Evolutionary conservation across 2,888 invertebrate genomes (phyloP).

Genomic region (Macaria liturata): DNA sequence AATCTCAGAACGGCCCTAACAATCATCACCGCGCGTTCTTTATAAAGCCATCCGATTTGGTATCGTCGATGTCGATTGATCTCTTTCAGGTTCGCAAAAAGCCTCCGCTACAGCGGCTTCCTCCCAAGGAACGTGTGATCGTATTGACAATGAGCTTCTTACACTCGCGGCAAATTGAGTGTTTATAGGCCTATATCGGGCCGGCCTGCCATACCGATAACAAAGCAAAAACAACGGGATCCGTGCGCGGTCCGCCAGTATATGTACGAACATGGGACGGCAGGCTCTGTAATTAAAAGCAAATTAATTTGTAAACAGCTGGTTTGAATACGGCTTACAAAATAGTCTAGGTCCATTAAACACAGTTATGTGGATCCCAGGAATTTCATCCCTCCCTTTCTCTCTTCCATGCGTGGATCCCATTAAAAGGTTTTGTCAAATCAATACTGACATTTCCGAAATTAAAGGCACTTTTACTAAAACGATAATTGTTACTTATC

Average conservation of each 20-base stretch:
- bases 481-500: constrained; percentile 30
- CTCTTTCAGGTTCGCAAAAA: constrained; percentile 18
- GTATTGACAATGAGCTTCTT: constrained; percentile 16
- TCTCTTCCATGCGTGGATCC: no score
- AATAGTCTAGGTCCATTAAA: no score
- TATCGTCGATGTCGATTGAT: constrained; percentile 38
- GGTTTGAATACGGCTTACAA: no score
- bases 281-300: no score
- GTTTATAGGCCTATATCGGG: constrained; percentile 5
- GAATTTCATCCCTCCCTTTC: no score
- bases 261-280: no score
- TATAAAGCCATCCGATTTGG: constrained; percentile 44
- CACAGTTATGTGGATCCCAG: no score
- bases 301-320: no score
- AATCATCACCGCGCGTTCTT: no score
- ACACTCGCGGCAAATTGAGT: constrained; percentile 14
- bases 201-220: not conserved
- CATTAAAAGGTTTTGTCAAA: constrained; percentile 6
- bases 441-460: constrained; percentile 16
- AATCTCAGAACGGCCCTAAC: no score
- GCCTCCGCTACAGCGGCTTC: constrained; percentile 5
- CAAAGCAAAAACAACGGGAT: not conserved
- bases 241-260: not conserved
- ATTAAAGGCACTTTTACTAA: constrained; percentile 13
- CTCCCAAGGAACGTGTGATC: constrained; percentile 9